Conservation (phyloP, 2,113 vertebrate species). For the Nothoprocta perdicaria region DNA sequence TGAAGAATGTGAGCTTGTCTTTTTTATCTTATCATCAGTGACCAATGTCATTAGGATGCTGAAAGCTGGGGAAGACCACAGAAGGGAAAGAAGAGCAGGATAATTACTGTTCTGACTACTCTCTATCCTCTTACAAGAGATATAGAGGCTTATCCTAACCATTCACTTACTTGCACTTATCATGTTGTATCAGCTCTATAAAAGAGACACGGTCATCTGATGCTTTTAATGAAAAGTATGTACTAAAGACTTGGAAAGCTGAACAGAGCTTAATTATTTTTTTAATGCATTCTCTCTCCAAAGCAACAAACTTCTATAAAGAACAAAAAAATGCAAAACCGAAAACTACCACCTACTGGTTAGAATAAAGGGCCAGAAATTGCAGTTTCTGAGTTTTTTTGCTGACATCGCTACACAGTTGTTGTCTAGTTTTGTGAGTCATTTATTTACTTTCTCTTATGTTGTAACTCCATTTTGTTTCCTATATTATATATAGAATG, state of each 20-base stretch:
- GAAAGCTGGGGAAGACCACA: neutral
- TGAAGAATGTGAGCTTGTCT: neutral
- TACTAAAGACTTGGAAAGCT: neutral
- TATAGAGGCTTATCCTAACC: neutral
- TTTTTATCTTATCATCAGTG: neutral
- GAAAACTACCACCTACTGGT: neutral
- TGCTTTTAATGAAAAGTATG: neutral
- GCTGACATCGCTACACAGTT: neutral
- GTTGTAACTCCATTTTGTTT: neutral
- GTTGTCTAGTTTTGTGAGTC: neutral
- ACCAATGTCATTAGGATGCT: neutral
- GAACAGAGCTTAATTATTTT: neutral
- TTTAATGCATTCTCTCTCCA: neutral
- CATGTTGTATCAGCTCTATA: fast-evolving
- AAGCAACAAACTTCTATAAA: neutral
- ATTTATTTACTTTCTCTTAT: neutral
- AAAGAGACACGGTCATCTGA: neutral
- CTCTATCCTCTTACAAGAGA: fast-evolving
- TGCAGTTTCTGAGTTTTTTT: neutral
- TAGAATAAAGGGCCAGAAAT: neutral
- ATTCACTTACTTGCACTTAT: neutral
- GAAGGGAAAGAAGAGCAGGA: neutral
- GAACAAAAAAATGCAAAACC: neutral
- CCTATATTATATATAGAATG: neutral
- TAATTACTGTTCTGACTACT: neutral